A percentile compares a stretch with the other conserved stretches of the same genome.
Evolutionary conservation across 2,888 invertebrate genomes (phyloP).

Genomic region (Digitonthophagus gazella): DNA sequence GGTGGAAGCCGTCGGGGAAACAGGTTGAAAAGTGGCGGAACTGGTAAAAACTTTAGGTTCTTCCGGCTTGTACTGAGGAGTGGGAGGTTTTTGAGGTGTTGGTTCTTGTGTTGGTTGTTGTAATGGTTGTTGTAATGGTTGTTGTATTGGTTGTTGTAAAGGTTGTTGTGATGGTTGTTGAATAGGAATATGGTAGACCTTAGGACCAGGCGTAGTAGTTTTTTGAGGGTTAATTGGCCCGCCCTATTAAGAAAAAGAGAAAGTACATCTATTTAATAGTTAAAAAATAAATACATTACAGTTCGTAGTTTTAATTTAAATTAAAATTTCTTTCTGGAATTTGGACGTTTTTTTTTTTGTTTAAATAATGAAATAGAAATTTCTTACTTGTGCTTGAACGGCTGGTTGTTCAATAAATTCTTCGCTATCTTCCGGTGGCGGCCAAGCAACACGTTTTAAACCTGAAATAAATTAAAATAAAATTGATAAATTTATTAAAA

Average conservation of each 20-base stretch:
- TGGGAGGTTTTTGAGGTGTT: conserved; percentile 17
- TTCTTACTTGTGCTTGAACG: conserved; percentile 61
- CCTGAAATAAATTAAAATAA: conserved; percentile 54
- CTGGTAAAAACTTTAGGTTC: neutral
- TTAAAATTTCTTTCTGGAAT: neutral
- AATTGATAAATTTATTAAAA: neutral
- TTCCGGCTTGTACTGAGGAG: neutral
- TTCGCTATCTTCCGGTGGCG: conserved; percentile 70
- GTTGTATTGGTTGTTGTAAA: conserved; percentile 25
- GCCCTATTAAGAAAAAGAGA: neutral
- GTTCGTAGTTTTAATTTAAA: neutral
- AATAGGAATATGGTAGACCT: neutral
- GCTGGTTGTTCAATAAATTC: conserved; percentile 56
- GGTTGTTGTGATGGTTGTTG: neutral
- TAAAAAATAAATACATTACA: neutral
- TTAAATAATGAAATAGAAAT: neutral
- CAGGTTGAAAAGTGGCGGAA: conserved; percentile 18
- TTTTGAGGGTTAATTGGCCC: neutral
- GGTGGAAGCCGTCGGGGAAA: conserved; percentile 23
- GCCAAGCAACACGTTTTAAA: conserved; percentile 85
- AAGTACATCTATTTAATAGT: neutral
- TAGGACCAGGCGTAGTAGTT: neutral
- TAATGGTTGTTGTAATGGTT: too few relatives aligned
- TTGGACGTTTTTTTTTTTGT: neutral
- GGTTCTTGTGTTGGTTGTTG: conserved; percentile 20